These are phyloP conservation scores for Trachythela sp. DNA, from an alignment of 64 coral and sea anemone species.

Conservation along the genomic window DNA sequence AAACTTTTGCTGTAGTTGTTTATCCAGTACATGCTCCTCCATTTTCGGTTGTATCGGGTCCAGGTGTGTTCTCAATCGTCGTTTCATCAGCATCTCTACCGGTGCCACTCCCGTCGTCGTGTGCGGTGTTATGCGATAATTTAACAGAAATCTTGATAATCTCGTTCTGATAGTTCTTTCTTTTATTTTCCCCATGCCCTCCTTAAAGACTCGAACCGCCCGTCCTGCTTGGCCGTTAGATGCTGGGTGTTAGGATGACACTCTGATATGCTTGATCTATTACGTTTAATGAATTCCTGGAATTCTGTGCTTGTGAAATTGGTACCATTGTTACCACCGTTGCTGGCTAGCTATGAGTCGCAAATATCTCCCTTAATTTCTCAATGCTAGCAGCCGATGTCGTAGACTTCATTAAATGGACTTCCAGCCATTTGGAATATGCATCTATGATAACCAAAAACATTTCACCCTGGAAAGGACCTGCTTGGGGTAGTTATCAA, in stretches of 20 bases:
- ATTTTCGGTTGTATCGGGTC: background rate
- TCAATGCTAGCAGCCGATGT: background rate
- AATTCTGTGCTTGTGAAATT: background rate
- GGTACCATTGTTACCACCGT: background rate
- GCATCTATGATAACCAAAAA: too few species aligned
- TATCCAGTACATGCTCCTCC: background rate
- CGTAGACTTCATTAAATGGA: too few species aligned
- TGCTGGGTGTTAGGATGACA: slow-evolving; percentile 4
- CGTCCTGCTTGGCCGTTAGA: background rate
- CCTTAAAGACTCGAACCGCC: background rate
- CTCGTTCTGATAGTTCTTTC: background rate
- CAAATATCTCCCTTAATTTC: background rate
- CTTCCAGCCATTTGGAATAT: too few species aligned
- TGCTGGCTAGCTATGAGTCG: background rate
- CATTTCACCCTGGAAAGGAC: background rate
- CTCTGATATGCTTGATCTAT: background rate
- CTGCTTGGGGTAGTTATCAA: slow-evolving; percentile 29
- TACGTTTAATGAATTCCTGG: background rate
- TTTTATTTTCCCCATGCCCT: background rate
- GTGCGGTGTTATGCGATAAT: slow-evolving; percentile 35
- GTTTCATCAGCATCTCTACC: background rate
- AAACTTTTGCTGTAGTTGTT: background rate
- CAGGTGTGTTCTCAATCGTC: slow-evolving; percentile 25
- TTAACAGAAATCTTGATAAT: slow-evolving; percentile 23
- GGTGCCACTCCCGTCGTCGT: slow-evolving; percentile 33